Evolutionary conservation across 2,113 vertebrate genomes (phyloP).

Genomic region (Pagrus major): DNA sequence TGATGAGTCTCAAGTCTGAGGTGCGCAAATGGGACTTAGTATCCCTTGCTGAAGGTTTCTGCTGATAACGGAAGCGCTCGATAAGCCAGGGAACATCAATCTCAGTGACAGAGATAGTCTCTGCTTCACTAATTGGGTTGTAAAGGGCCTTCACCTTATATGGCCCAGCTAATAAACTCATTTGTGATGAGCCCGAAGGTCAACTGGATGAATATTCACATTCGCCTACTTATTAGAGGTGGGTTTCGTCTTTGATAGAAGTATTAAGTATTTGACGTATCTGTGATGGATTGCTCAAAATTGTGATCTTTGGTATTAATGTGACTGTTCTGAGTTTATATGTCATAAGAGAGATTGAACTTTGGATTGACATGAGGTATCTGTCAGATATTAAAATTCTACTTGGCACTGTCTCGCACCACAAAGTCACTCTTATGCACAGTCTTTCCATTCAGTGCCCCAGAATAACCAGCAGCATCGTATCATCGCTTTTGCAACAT

Average conservation of each 20-base stretch:
- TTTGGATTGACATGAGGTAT: conserved; percentile 48
- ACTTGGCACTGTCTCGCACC: conserved; percentile 54
- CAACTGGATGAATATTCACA: conserved; percentile 71
- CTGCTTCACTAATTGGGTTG: conserved; percentile 75
- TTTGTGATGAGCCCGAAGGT: conserved; percentile 89
- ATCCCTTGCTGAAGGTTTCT: conserved; percentile 73
- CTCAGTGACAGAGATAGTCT: conserved; percentile 77
- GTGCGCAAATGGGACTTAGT: conserved; percentile 68
- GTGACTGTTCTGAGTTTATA: background rate
- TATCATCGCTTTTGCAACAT: conserved; percentile 63
- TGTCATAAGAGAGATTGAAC: conserved; percentile 13
- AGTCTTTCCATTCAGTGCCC: conserved; percentile 15
- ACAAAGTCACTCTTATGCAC: conserved; percentile 49
- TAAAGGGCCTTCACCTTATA: conserved; percentile 86
- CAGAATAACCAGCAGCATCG: conserved; percentile 31
- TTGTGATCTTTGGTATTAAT: background rate
- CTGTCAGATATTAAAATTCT: conserved; percentile 42
- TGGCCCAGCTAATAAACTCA: conserved; percentile 85
- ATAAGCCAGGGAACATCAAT: conserved; percentile 81
- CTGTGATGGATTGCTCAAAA: conserved; percentile 3
- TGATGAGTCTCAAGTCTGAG: conserved; percentile 60
- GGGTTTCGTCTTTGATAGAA: conserved; percentile 13
- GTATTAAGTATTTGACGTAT: background rate
- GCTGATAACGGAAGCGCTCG: conserved; percentile 76
- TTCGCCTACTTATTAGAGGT: conserved; percentile 50